Evolutionary conservation across 2,797 vertebrate species (phyloP).

Genomic region (Naso thynnoides): DNA sequence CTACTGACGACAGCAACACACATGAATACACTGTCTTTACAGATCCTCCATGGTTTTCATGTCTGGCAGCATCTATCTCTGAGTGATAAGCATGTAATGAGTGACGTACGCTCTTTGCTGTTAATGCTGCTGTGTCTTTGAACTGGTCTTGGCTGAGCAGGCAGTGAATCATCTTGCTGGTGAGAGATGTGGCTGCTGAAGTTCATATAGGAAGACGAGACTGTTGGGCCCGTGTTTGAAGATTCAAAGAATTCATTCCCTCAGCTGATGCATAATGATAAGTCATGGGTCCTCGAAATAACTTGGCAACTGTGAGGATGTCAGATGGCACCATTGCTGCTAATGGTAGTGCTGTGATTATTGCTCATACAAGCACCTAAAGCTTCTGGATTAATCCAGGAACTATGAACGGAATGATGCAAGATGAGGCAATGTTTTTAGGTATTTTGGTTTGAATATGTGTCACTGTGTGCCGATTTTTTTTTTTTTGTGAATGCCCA

Average conservation of each 20-base stretch:
- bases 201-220: constrained; percentile 30
- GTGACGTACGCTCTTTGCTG: not conserved
- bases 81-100: constrained; percentile 20
- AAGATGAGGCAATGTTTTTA: not conserved
- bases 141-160: constrained; percentile 29
- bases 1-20: constrained; percentile 8
- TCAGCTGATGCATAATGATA: constrained; percentile 50
- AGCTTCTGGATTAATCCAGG: constrained; percentile 14
- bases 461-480: not conserved
- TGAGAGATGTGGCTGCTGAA: constrained; percentile 6
- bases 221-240: constrained; percentile 15
- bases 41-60: constrained; percentile 33
- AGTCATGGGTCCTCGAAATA: constrained; percentile 23
- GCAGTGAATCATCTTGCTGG: constrained; percentile 3
- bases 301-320: constrained; percentile 24
- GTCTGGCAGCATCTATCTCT: constrained; percentile 6
- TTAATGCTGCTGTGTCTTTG: constrained; percentile 30
- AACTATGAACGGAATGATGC: not conserved
- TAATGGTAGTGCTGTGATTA: not conserved
- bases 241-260: constrained; percentile 20
- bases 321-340: not conserved
- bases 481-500: not conserved
- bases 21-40: constrained; percentile 8
- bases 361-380: constrained; percentile 6
- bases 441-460: constrained; percentile 2